These are phyloP conservation scores for Lepisosteus oculatus DNA, from an alignment of 2,113 vertebrate genomes.

Conservation along the genomic window DNA sequence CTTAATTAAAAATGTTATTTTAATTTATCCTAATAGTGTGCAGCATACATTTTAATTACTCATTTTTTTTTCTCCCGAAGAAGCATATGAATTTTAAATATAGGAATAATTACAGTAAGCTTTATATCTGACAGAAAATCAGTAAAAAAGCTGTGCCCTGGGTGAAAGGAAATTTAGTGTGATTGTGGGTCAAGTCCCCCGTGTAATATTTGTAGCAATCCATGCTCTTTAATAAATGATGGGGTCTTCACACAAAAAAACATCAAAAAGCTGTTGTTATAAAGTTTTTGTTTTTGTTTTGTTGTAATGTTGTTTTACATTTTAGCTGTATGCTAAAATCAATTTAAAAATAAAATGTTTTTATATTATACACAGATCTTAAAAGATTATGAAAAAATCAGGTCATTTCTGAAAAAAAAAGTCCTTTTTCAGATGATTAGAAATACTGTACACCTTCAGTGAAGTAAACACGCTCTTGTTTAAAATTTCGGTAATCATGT, in stretches of 20 bases:
- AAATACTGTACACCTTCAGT: no score
- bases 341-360: no score
- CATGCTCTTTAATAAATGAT: constrained; percentile 13
- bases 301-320: no score
- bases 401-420: no score
- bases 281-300: no score
- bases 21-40: constrained; percentile 48
- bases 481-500: no score
- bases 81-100: constrained; percentile 64
- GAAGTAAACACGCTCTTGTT: no score
- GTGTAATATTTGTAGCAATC: not conserved
- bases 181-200: not conserved
- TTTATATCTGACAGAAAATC: constrained; percentile 64
- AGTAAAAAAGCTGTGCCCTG: constrained; percentile 52
- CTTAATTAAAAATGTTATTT: constrained; percentile 67
- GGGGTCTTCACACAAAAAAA: not conserved
- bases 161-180: constrained; percentile 41
- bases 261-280: no score
- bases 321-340: no score
- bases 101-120: constrained; percentile 61
- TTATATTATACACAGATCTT: no score
- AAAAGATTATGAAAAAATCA: no score
- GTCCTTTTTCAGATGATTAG: no score
- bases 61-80: constrained; percentile 49
- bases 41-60: constrained; percentile 64